Evolutionary conservation across 2,888 invertebrate species (phyloP).

Genomic region (Mesopsocus fuscifrons): DNA sequence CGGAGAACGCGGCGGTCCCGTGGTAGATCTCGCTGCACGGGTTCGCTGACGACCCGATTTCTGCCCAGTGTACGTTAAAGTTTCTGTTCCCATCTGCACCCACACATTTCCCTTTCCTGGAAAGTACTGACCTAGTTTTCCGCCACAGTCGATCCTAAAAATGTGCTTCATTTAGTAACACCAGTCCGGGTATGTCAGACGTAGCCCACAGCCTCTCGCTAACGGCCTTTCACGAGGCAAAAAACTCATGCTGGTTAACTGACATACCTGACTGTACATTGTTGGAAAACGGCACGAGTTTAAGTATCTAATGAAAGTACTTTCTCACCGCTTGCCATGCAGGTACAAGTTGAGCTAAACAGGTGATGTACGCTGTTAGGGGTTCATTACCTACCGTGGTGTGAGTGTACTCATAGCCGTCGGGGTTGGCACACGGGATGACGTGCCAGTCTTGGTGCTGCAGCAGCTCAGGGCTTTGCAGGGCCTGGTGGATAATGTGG

Average conservation of each 20-base stretch:
- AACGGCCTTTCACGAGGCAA: too few species aligned
- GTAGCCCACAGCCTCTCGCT: too few species aligned
- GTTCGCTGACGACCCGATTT: background rate
- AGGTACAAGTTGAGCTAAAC: too few species aligned
- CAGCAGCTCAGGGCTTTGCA: background rate
- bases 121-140: background rate
- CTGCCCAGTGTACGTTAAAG: background rate
- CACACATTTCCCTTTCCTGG: background rate
- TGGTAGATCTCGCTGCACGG: background rate
- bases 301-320: too few species aligned
- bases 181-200: too few species aligned
- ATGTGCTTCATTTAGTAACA: too few species aligned
- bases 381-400: too few species aligned
- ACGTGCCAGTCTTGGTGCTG: background rate
- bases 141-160: background rate
- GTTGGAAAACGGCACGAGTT: too few species aligned
- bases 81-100: background rate
- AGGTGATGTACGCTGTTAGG: too few species aligned
- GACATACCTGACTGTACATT: too few species aligned
- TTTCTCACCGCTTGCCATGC: too few species aligned
- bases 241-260: too few species aligned
- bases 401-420: background rate
- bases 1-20: background rate
- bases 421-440: background rate
- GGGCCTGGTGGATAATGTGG: background rate